Percentiles rank a stretch among this genome's conserved stretches.
These are phyloP conservation scores for Calcarius ornatus DNA, from an alignment of 2,113 vertebrate genomes.

Conservation along the genomic window DNA sequence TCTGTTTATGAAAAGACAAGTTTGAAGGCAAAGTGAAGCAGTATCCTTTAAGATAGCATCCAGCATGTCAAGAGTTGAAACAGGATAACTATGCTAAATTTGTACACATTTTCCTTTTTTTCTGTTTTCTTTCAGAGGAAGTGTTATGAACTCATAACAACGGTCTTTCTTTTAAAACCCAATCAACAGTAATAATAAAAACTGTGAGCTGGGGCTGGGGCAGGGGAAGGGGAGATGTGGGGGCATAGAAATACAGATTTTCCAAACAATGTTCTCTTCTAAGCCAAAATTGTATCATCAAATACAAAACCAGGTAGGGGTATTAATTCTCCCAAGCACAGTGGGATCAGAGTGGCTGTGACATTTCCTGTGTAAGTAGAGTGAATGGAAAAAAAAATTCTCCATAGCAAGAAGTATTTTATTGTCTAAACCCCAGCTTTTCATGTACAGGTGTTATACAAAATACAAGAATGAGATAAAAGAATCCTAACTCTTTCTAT, in stretches of 20 bases:
- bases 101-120: not conserved
- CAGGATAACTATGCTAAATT: not conserved
- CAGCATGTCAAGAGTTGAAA: not conserved
- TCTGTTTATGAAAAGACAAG: not conserved
- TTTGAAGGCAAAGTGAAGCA: not conserved
- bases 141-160: not conserved
- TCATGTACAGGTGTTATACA: not conserved
- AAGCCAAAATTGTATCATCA: not conserved
- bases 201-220: not conserved
- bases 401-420: not conserved
- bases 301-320: not conserved
- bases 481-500: not conserved
- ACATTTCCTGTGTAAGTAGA: not conserved
- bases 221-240: rapidly evolving
- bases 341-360: not conserved
- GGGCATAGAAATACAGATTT: not conserved
- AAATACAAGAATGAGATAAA: not conserved
- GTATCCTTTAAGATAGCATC: not conserved
- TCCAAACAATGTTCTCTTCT: not conserved
- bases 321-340: not conserved
- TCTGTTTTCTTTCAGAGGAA: not conserved
- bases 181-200: not conserved
- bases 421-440: not conserved
- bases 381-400: not conserved
- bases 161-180: not conserved